Evolutionary conservation across 2,797 vertebrate species (phyloP), one percentile per base, ranked within the genome.

Genomic region (Megaceryle alcyon): DNA sequence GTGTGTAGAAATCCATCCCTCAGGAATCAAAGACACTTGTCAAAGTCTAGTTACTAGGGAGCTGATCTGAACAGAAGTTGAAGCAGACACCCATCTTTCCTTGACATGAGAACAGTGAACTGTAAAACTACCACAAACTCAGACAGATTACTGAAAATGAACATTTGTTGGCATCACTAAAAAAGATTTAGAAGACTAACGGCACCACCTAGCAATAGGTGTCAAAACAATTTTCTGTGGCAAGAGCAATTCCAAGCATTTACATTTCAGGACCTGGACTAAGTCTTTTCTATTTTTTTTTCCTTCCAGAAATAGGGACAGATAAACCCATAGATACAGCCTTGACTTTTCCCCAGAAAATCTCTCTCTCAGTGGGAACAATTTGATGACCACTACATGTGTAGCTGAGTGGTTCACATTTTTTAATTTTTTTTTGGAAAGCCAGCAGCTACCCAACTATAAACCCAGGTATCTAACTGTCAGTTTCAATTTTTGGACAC

Each of bases 161-260:
- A 21, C 63, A 76, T 5, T 18, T 86, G 43, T 28, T 73, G 82
- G 3, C 53, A 80, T 28, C 60, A 84, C 17, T 65, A 82, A 69
- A 77, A 82, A 63, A 41, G 10, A 61, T 72, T 63, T 82, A 63
- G 75, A 96, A 90, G 60, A 77, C 17, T 90, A 84, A 90, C 0
- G 28, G 54, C 77, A 94, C 54, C 73, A 84, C 41, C 80, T 86
- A 90, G 91, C 57, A 88, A 79, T 31, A 85, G 33, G 37, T 88
- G 43, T 82, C 72, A 83, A 82, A 90, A 61, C 33, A 82, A 65
- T 51, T 78, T 78, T n/a, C 57, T 90, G 19, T 33, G 35, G 43
- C 41, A 79, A 82, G 46, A 43, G n/a, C 10, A 90, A n/a, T 39
- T 90, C n/a, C 61, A 68, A 76, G 16, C 19, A 26, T 20, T 39